These are phyloP conservation scores for Drosophila testacea DNA, from an alignment of 2,888 invertebrate genomes.

Conservation along the genomic window DNA sequence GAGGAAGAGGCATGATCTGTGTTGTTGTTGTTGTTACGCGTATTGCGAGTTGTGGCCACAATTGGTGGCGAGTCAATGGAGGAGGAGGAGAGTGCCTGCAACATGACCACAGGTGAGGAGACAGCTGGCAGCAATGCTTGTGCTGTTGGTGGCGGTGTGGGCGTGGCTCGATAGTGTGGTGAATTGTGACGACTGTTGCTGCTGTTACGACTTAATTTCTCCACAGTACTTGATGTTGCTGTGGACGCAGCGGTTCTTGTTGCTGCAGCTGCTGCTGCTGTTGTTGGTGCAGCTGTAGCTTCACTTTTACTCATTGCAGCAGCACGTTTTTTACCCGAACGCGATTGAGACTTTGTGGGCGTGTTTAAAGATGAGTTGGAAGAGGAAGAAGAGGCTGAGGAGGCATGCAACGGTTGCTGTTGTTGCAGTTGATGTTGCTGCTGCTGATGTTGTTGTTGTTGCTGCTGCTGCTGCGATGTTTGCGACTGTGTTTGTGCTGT, in stretches of 20 bases:
- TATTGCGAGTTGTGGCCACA: conserved; percentile 56
- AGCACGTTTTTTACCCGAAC: conserved; percentile 84
- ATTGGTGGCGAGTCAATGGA: conserved; percentile 62
- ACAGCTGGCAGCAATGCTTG: conserved; percentile 58
- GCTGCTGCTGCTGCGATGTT: conserved; percentile 42
- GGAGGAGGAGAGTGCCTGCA: conserved; percentile 70
- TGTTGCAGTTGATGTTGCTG: conserved; percentile 57
- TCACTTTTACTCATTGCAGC: conserved; percentile 70
- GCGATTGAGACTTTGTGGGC: conserved; percentile 72
- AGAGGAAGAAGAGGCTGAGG: conserved; percentile 33
- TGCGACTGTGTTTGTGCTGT: conserved; percentile 44
- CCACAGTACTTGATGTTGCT: conserved; percentile 42
- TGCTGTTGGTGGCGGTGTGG: conserved; percentile 62
- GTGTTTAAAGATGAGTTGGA: conserved; percentile 38
- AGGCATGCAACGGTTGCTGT: conserved; percentile 55
- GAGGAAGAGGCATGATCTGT: conserved; percentile 53
- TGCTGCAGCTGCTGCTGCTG: conserved; percentile 20
- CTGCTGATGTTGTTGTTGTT: conserved; percentile 43
- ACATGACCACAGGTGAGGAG: conserved; percentile 73
- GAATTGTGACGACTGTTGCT: conserved; percentile 58
- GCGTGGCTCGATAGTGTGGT: conserved; percentile 65
- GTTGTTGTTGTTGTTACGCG: conserved; percentile 42
- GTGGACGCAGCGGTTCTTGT: conserved; percentile 27
- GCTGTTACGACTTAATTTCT: conserved; percentile 57
- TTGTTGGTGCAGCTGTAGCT: conserved; percentile 23